Conservation (phyloP, 2,888 invertebrate species). For the Microplitis deprimator region DNA sequence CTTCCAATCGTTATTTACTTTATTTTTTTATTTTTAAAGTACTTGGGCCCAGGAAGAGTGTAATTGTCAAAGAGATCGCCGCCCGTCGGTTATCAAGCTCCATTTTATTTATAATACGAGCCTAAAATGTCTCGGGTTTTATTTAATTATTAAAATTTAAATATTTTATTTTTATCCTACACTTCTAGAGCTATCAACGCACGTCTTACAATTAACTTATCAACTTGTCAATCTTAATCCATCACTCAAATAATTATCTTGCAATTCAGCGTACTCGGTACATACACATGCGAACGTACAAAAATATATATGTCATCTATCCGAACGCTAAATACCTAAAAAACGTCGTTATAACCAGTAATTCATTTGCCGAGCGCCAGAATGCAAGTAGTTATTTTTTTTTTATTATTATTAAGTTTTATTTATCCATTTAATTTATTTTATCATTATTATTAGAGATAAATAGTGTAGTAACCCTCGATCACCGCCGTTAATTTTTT, state of each 20-base stretch:
- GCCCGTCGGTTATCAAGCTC: constrained; percentile 49
- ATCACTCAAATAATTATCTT: constrained; percentile 39
- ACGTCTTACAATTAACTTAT: constrained; percentile 17
- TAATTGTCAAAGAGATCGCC: constrained; percentile 58
- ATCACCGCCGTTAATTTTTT: constrained; percentile 45
- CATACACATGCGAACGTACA: constrained; percentile 67
- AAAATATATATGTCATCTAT: constrained; percentile 71
- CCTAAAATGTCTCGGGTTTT: constrained; percentile 37
- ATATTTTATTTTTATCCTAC: constrained; percentile 39
- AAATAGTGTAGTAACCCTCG: constrained; percentile 46
- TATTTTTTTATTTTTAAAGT: constrained; percentile 47
- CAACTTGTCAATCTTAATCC: constrained; percentile 26
- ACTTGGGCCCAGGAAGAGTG: constrained; percentile 70
- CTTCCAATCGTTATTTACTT: constrained; percentile 13
- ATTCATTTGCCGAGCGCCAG: constrained; percentile 58
- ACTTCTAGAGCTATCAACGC: not conserved
- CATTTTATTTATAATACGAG: constrained; percentile 37
- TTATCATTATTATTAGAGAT: constrained; percentile 46
- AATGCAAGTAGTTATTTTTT: constrained; percentile 39
- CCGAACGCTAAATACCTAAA: constrained; percentile 67
- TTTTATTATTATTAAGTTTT: constrained; percentile 18
- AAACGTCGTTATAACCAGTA: constrained; percentile 60
- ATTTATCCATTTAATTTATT: constrained; percentile 23
- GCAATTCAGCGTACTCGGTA: constrained; percentile 50
- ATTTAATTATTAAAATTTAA: constrained; percentile 39